Evolutionary conservation across 2,797 vertebrate species (phyloP), one percentile per base, ranked within the genome.

Genomic region (Danio aesculapii): DNA sequence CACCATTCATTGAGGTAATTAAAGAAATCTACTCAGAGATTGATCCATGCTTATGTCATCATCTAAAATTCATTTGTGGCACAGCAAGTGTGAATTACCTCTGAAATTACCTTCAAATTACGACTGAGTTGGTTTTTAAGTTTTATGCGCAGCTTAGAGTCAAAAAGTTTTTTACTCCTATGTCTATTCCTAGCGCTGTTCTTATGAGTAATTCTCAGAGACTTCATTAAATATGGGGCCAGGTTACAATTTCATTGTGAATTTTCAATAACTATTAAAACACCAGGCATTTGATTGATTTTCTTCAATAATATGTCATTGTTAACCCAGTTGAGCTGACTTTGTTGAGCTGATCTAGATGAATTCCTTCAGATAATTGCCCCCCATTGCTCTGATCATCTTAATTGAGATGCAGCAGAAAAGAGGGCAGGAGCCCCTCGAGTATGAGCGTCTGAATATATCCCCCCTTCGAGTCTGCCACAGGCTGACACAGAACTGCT

Each of bases 401-500:
- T 83, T 86, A 84, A 86, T 84, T 86, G 81, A 86, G 81, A 84
- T 83, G 81, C 59, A n/a, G 66, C 58, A 75, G 70, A 69, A 83
- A 83, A 80, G 77, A 84, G 83, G 83, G 81, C 61, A 83, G 83
- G 86, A 81, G 78, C 78, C 82, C 68, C 72, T 74, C 61, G 81
- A 86, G 81, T 81, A 83, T 77, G 76, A 79, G 64, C 39, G 49
- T 86, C 72, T 85, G 83, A 86, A 82, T 75, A 47, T 83, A 55
- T 39, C 76, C 77, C 73, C 81, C 59, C 59, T 86, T 86, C 81
- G 59, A 86, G 80, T 85, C 80, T 81, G 81, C 83, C 81, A 72
- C 75, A 46, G 81, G 81, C 72, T 79, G 78, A 71, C 86, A 87
- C 86, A 84, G 69, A 89, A 84, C 88, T 82, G 90, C 91, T 91